phyloP scores from a whole-genome alignment of 2,888 invertebrate species.

The Callyntrura guangdongensis region DNA sequence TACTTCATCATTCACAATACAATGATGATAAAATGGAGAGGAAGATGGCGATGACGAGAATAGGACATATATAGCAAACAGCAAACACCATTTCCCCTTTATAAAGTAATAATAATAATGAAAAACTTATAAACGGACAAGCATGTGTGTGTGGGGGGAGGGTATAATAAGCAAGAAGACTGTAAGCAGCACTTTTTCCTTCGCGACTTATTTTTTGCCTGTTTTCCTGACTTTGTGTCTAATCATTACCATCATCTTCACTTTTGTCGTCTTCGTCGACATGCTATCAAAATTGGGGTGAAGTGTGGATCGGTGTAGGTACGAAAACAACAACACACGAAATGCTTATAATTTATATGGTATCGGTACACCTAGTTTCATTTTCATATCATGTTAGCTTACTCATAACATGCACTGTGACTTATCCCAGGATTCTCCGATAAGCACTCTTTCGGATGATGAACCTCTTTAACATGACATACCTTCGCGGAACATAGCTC shows the following conservation, averaged over 20 bases:
- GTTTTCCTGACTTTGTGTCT: background rate
- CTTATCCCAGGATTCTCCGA: too few relatives aligned
- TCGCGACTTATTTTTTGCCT: background rate
- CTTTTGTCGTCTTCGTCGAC: background rate
- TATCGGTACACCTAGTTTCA: too few relatives aligned
- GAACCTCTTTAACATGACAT: too few relatives aligned
- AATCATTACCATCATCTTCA: background rate
- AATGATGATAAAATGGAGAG: slow-evolving; percentile 1
- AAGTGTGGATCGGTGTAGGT: background rate
- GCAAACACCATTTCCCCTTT: slow-evolving; percentile 4
- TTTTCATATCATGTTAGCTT: too few relatives aligned
- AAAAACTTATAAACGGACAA: slow-evolving; percentile 11
- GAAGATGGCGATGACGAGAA: slow-evolving; percentile 26
- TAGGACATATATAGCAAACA: background rate
- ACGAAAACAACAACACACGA: background rate
- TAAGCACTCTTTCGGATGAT: too few relatives aligned
- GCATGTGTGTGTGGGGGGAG: background rate
- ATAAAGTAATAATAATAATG: slow-evolving; percentile 69
- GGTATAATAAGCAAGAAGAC: slow-evolving; percentile 2
- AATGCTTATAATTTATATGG: too few relatives aligned
- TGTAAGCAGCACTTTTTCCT: slow-evolving; percentile 23
- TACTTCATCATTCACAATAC: background rate
- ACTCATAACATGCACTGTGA: too few relatives aligned
- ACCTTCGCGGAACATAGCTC: too few relatives aligned
- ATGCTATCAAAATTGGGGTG: slow-evolving; percentile 8